A percentile compares a stretch with the other conserved stretches of the same genome.
These are phyloP conservation scores for Selene dorsalis DNA, from an alignment of 2,797 vertebrate species.

Conservation along the genomic window DNA sequence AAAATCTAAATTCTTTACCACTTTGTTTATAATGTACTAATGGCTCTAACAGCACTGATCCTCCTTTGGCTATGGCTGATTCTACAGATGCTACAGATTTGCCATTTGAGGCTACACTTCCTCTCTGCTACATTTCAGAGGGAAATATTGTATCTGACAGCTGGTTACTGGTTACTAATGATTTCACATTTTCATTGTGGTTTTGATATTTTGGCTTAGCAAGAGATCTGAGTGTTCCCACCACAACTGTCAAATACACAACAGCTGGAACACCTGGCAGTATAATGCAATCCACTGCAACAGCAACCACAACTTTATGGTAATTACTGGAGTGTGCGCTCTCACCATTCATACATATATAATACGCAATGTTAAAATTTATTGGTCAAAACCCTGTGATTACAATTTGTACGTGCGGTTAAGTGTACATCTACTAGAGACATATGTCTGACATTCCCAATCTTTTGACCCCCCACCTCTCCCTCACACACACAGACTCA, in stretches of 20 bases:
- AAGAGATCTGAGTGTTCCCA: background rate
- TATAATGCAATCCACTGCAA: background rate
- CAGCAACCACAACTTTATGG: background rate
- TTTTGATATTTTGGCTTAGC: background rate
- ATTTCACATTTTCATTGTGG: background rate
- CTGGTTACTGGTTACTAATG: background rate
- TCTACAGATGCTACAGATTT: too few species aligned
- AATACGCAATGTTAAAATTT: background rate
- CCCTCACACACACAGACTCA: background rate
- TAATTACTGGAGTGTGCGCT: background rate
- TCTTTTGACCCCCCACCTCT: conserved; percentile 36
- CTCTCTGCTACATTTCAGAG: background rate
- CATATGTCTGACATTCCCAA: conserved; percentile 21
- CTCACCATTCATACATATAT: background rate
- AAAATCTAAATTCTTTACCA: too few species aligned
- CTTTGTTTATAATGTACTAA: too few species aligned
- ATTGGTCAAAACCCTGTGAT: conserved; percentile 1
- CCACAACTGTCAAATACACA: background rate
- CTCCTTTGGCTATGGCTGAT: too few species aligned
- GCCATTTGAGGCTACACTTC: too few species aligned
- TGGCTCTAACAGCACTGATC: too few species aligned
- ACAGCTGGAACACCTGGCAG: background rate
- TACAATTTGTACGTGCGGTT: background rate
- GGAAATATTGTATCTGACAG: background rate
- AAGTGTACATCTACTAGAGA: conserved; percentile 4